A percentile compares a stretch with the other conserved stretches of the same genome.
phyloP scores from a whole-genome alignment of 2,888 invertebrate genomes.

The Hypomecis punctinalis region DNA sequence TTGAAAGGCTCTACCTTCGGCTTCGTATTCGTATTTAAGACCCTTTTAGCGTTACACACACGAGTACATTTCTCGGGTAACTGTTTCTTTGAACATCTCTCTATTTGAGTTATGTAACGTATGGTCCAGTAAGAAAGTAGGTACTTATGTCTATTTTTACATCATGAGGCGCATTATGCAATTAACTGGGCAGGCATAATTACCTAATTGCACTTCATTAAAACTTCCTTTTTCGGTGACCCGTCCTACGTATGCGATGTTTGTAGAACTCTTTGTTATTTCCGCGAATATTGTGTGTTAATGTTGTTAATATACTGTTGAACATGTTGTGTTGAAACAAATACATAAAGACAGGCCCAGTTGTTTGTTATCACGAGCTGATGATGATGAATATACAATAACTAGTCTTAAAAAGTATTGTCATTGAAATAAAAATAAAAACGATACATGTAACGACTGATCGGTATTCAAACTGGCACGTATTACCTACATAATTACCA shows the following conservation, averaged over 20 bases:
- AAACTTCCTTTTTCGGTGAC: slow-evolving; percentile 28
- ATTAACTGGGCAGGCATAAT: slow-evolving; percentile 26
- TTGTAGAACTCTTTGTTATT: slow-evolving; percentile 13
- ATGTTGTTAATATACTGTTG: slow-evolving; percentile 1
- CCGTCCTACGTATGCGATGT: not conserved
- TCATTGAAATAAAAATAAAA: too few relatives aligned
- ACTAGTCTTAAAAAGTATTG: too few relatives aligned
- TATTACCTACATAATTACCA: too few relatives aligned
- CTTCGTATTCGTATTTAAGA: not conserved
- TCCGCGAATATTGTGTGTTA: slow-evolving; percentile 12
- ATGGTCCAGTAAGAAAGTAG: not conserved
- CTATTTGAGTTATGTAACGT: slow-evolving; percentile 6
- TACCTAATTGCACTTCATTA: slow-evolving; percentile 26
- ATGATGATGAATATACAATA: too few relatives aligned
- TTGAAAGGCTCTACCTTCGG: slow-evolving; percentile 26
- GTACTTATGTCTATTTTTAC: slow-evolving; percentile 19
- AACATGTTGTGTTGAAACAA: too few relatives aligned
- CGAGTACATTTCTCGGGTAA: slow-evolving; percentile 4
- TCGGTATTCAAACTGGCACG: too few relatives aligned
- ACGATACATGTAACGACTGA: too few relatives aligned
- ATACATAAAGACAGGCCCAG: too few relatives aligned
- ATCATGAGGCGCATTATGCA: slow-evolving; percentile 27
- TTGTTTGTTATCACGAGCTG: too few relatives aligned
- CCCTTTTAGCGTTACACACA: slow-evolving; percentile 1
- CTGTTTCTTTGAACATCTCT: not conserved